Conservation (phyloP, 2,797 vertebrate species). For the Distichodus sexfasciatus region DNA sequence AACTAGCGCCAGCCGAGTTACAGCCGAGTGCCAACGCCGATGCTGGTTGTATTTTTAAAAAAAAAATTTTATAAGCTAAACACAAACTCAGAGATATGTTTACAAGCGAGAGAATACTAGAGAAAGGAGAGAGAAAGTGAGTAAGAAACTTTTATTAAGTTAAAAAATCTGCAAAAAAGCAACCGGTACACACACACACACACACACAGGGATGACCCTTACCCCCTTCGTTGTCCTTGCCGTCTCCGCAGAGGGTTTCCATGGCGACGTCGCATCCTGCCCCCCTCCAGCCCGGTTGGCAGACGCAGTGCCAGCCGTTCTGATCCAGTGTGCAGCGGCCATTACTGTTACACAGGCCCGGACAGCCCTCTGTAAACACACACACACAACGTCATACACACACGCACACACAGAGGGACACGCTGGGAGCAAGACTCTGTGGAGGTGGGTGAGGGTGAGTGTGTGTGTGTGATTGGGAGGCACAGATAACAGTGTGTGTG, state of each 20-base stretch:
- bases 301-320: conserved; percentile 97
- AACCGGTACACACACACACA: neutral
- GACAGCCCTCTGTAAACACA: conserved; percentile 86
- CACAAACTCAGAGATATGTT: too few species aligned
- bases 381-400: conserved; percentile 31
- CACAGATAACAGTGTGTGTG: too few species aligned
- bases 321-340: conserved; percentile 95
- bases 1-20: too few species aligned
- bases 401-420: neutral
- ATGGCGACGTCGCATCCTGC: conserved; percentile 96
- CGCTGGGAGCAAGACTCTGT: neutral
- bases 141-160: neutral
- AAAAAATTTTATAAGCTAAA: too few species aligned
- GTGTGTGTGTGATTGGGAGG: neutral
- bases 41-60: too few species aligned
- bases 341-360: conserved; percentile 97
- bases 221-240: conserved; percentile 99
- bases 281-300: conserved; percentile 95
- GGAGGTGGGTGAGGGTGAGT: neutral
- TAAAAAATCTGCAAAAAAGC: neutral
- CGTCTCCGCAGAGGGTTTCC: conserved; percentile 94
- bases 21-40: too few species aligned
- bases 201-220: conserved; percentile 46
- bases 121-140: neutral
- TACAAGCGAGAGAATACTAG: conserved; percentile 3